These are phyloP conservation scores for Leptoteleia sp. DNA, from an alignment of 1,140 invertebrate species.

Conservation along the genomic window DNA sequence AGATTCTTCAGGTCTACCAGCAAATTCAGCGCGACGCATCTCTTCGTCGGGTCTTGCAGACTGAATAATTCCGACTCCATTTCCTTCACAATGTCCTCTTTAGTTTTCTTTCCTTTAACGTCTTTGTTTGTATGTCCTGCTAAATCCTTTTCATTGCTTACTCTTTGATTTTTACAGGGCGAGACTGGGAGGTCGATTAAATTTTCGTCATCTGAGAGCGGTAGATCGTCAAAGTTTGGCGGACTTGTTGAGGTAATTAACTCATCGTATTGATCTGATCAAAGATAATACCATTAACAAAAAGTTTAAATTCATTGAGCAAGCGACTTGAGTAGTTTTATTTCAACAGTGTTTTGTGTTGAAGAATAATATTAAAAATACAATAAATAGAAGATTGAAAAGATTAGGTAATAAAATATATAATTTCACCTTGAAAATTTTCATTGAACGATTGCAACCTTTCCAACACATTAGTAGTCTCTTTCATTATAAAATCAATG, in stretches of 20 bases:
- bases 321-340: too few relatives aligned
- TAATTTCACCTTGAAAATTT: too few relatives aligned
- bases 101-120: neutral
- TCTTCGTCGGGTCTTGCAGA: constrained; percentile 65
- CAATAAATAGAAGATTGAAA: too few relatives aligned
- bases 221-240: constrained; percentile 9
- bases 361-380: too few relatives aligned
- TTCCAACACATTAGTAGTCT: too few relatives aligned
- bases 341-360: too few relatives aligned
- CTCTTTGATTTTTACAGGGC: neutral
- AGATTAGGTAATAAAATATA: too few relatives aligned
- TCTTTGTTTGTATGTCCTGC: too few relatives aligned
- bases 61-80: constrained; percentile 70
- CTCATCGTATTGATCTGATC: too few relatives aligned
- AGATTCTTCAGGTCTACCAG: constrained; percentile 74
- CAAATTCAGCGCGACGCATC: constrained; percentile 62
- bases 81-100: constrained; percentile 41
- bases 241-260: neutral
- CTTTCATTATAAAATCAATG: too few relatives aligned
- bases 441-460: too few relatives aligned
- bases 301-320: neutral
- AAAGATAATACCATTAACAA: neutral
- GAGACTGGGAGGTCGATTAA: constrained; percentile 1
- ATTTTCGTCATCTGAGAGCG: constrained; percentile 12
- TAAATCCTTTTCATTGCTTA: neutral